Evolutionary conservation across 1,140 invertebrate species (phyloP), one percentile per base, ranked within the genome.

Genomic region (Hestina assimilis): DNA sequence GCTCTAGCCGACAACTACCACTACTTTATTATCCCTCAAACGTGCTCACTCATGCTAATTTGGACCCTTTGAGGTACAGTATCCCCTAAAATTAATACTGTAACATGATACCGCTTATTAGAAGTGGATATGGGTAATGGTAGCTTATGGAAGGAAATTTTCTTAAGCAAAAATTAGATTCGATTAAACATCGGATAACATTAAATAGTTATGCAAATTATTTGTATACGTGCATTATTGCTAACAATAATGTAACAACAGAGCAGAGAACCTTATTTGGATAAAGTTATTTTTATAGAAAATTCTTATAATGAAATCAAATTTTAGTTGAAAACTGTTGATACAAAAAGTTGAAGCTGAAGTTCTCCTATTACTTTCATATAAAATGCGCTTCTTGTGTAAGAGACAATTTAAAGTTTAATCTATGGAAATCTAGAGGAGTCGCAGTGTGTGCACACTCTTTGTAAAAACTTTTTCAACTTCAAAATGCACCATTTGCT

Each of bases 21-120:
- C 61, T 64, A 71, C 68, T 82, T 75, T 83, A 87, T 84, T 82
- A 82, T 83, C 72, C 79, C 75, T 72, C 72, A 77, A 75, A 77
- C 75, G 69, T 70, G 69, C 67, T 79, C 71, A 68, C 67, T 76
- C 73, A 84, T 87, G 81, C 74, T 83, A 84, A 84, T 83, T 78
- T 59, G 28, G 59, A 66, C 69, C 70, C 78, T 87, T 82, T 83
- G 80, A 86, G 75, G 75, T 72, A 81, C 69, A 68, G 43, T 47
- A 56, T 56, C 28, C 53, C 51, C 43, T 46, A 47, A 56, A 56
- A 56, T 56, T 56, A 60, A 62, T 60, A 53, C 53, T 50, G 63
- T 72, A 64, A 58, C 60, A 47, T 60, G 52, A 53, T 60, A 41
- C 52, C 42, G 60, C 60, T 67, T 67, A 63, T 59, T 63, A 56